These are phyloP conservation scores for Dicyrtomina minuta DNA, from an alignment of 2,888 invertebrate species.

Conservation along the genomic window DNA sequence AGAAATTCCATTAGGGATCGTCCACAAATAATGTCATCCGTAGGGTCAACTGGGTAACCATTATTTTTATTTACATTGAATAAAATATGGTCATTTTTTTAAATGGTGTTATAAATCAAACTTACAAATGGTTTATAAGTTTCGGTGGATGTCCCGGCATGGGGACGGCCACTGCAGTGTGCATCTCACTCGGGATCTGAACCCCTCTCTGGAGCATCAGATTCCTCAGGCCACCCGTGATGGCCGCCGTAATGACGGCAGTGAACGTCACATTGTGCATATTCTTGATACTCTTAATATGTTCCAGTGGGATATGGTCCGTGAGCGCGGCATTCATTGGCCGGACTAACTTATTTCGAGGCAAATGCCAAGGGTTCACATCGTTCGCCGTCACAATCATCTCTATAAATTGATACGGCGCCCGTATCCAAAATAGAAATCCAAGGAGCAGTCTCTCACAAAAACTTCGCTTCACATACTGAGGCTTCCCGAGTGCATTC, in stretches of 20 bases:
- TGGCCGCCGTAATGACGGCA: slow-evolving; percentile 33
- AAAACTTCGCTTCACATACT: slow-evolving; percentile 20
- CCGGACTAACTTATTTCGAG: slow-evolving; percentile 9
- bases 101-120: not conserved
- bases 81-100: too few relatives aligned
- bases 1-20: too few relatives aligned
- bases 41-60: too few relatives aligned
- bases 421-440: slow-evolving; percentile 33
- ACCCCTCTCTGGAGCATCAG: slow-evolving; percentile 32
- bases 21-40: too few relatives aligned
- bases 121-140: slow-evolving; percentile 40
- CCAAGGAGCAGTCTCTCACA: slow-evolving; percentile 8
- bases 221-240: slow-evolving; percentile 33
- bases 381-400: slow-evolving; percentile 32
- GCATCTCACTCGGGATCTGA: slow-evolving; percentile 24
- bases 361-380: slow-evolving; percentile 36
- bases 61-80: not conserved
- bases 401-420: slow-evolving; percentile 36
- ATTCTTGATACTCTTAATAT: slow-evolving; percentile 34
- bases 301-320: slow-evolving; percentile 20
- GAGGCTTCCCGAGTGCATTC: slow-evolving; percentile 24
- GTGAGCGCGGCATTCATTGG: slow-evolving; percentile 37
- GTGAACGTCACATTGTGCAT: slow-evolving; percentile 33
- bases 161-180: slow-evolving; percentile 32
- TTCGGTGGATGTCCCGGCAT: slow-evolving; percentile 39